phyloP scores from a whole-genome alignment of 2,888 invertebrate species.

The Eilema depressum region DNA sequence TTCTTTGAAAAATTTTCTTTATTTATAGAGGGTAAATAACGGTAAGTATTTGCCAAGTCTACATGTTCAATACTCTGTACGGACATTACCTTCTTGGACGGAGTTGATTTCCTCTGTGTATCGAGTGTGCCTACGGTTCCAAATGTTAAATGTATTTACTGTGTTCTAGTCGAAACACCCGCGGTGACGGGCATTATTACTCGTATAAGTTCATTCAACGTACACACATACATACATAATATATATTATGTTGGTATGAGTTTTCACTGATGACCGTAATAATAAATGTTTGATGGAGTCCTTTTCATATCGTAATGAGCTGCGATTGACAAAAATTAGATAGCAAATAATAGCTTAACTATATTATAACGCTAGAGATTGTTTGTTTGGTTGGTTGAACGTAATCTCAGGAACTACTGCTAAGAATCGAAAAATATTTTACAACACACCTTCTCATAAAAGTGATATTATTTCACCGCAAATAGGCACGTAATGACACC shows the following conservation, averaged over 20 bases:
- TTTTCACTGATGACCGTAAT: neutral
- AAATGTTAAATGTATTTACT: constrained; percentile 50
- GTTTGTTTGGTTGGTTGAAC: no score
- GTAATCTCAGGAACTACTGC: no score
- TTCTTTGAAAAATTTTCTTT: neutral
- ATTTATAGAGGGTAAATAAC: no score
- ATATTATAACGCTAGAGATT: no score
- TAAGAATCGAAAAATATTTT: no score
- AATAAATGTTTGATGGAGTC: no score
- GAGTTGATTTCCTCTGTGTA: constrained; percentile 62
- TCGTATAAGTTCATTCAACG: neutral
- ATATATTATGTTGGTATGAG: neutral
- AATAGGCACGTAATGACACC: no score
- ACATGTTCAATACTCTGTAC: constrained; percentile 1
- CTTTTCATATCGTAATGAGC: no score
- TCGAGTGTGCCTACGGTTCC: constrained; percentile 40
- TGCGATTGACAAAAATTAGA: neutral
- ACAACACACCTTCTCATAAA: no score
- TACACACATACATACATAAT: neutral
- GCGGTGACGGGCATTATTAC: constrained; percentile 32
- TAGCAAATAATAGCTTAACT: neutral
- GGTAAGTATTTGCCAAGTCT: neutral
- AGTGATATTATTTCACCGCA: no score
- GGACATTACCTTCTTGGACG: constrained; percentile 17
- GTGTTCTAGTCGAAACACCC: constrained; percentile 39